Base-by-base conservation (phyloP, 2,797 vertebrate species). In the Eurystomus glaucurus region DNA sequence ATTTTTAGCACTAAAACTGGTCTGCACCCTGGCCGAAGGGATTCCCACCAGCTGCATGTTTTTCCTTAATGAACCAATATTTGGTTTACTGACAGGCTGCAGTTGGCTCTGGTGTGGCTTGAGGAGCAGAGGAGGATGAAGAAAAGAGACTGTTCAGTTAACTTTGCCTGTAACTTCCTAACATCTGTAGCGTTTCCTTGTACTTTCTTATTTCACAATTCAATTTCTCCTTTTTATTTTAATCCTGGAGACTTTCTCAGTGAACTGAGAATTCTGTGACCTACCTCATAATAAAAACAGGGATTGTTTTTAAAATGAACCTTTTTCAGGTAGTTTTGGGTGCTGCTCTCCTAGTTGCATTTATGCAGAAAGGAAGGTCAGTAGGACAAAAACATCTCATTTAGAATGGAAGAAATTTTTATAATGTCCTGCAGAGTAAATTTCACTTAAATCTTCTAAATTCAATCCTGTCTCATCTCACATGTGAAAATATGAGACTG, bases 191-290 rank as follows among this genome's bases (percentile, higher is more conserved):
- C 1, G 31, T 86, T 82, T 76, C 16, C 45, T 78, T 75, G 43
- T 50, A 26, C 65, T 90, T 89, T 89, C 48, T 75, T 74, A 29
- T 91, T 83, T 88, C 15, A 41, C 18, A 83, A n/a, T 72, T 69
- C 25, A 66, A 17, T 69, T 91, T 82, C 52, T 91, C 66, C 43
- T 55, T 87, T 95, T 78, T 89, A 55, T 82, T 94, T 96, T 69
- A 69, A 57, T 50, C 41, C 5, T 3, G 1, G 18, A 50, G 33
- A 19, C 31, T 64, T 76, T 61, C 9, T 69, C 4, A 39, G 20
- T 16, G 19, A 86, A 52, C 45, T n/a, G n/a, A n/a, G n/a, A n/a
- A n/a, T n/a, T n/a, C n/a, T n/a, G n/a, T n/a, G 17, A 70, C 8
- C 9, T 57, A 5, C 11, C 69, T 46, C 21, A n/a, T 6, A 35